Evolutionary conservation across 2,113 vertebrate species (phyloP).

Genomic region (Larimichthys polyactis): DNA sequence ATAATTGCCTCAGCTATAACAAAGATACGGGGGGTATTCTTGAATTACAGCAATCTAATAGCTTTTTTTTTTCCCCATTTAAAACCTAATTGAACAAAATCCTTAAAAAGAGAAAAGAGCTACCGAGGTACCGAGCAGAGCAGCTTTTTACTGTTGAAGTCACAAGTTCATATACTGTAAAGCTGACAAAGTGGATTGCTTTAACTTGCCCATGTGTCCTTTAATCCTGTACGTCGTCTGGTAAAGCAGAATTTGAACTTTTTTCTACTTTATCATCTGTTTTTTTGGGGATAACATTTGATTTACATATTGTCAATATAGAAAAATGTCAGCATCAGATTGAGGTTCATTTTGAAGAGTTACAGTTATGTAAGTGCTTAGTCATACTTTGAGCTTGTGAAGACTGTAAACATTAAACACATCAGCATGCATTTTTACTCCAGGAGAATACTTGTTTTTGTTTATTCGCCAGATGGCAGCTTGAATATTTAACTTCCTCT

Average conservation of each 20-base stretch:
- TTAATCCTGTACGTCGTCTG: background rate
- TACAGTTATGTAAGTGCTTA: background rate
- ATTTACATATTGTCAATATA: background rate
- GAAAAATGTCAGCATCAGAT: background rate
- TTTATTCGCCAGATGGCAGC: slow-evolving; percentile 13
- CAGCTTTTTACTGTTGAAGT: background rate
- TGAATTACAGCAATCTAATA: slow-evolving; percentile 44
- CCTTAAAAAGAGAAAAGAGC: background rate
- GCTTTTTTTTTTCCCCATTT: slow-evolving; percentile 1
- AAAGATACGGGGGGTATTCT: slow-evolving; percentile 34
- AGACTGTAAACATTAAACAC: slow-evolving; percentile 30
- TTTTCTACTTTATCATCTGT: background rate
- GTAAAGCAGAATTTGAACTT: background rate
- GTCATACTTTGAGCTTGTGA: background rate
- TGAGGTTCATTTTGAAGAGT: background rate
- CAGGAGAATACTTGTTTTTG: slow-evolving; percentile 42
- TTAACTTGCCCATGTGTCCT: background rate
- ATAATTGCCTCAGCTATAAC: slow-evolving; percentile 42
- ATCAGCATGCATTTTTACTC: slow-evolving; percentile 12
- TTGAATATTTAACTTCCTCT: slow-evolving; percentile 55
- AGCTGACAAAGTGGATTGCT: background rate
- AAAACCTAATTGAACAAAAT: slow-evolving; percentile 33
- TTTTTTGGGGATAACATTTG: background rate
- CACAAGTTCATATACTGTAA: background rate
- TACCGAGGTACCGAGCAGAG: background rate